Evolutionary conservation across 2,113 vertebrate species (phyloP), one percentile per base, ranked within the genome.

Genomic region (Rhinolophus ferrumequinum): DNA sequence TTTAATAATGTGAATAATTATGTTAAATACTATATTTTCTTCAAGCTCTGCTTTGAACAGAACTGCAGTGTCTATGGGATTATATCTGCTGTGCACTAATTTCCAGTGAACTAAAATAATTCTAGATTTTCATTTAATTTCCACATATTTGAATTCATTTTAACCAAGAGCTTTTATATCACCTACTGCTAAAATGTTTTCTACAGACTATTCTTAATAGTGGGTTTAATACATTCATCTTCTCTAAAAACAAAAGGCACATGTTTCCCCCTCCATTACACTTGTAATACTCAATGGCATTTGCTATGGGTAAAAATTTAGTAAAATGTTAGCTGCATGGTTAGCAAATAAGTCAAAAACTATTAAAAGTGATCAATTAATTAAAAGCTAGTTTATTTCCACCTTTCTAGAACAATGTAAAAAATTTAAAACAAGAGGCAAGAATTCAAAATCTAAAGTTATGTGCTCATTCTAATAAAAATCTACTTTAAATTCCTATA

Each of bases 261-360:
- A 26, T 41, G 70, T 90, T 93, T 93, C 44, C 38, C 87, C 56
- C 14, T 69, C 18, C 7, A 56, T 70, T 89, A 77, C 8, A 50
- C 62, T 83, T 87, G 76, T 11, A 50, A 89, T 72, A 16, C 14
- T 72, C 58, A 93, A 69, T 24, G 28, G 33, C 47, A 88, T 14
- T 60, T 44, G 1, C 21, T 72, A 52, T 38, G 38, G 41, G 70
- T 67, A 60, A 66, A 86, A 92, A n/a, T 77, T 70, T 72, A 62
- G 85, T 38, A 92, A 91, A 95, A 93, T 8, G 35, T 94, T 64
- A 90, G 6, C 52, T 82, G 18, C 3, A 88, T 64, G 26, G 87
- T 94, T 69, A 88, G n/a, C 47, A 76, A 96, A 94, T n/a, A 97
- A 94, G 70, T 84, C 66, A 64, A 92, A 92, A 30, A 30, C 60